A percentile compares a stretch with the other conserved stretches of the same genome.
Evolutionary conservation across 2,888 invertebrate species (phyloP).

Genomic region (Plagiodera versicolora): DNA sequence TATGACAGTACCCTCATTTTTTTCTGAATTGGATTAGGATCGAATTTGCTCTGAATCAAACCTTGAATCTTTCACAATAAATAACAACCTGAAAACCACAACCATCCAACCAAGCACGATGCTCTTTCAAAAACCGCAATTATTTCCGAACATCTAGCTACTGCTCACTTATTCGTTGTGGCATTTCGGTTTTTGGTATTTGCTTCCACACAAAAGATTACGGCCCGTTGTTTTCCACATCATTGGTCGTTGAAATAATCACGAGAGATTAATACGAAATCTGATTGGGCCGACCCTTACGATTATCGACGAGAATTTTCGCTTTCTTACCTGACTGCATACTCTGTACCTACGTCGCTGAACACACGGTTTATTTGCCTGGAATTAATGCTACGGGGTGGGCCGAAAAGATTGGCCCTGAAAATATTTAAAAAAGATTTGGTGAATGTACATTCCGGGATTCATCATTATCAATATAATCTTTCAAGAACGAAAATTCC

Average conservation of each 20-base stretch:
- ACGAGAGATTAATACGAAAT: conserved; percentile 22
- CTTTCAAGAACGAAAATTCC: too few relatives aligned
- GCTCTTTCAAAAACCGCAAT: background rate
- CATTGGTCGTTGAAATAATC: conserved; percentile 19
- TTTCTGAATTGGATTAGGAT: too few relatives aligned
- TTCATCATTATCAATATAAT: too few relatives aligned
- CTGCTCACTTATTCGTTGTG: conserved; percentile 17
- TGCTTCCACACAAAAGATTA: conserved; percentile 27
- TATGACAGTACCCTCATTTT: too few relatives aligned
- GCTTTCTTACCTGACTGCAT: background rate
- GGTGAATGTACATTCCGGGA: too few relatives aligned
- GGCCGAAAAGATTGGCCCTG: background rate
- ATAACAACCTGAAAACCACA: background rate
- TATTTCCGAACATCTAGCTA: background rate
- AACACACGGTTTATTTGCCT: background rate
- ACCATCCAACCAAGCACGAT: background rate
- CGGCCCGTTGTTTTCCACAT: conserved; percentile 21
- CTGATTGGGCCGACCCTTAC: conserved; percentile 19
- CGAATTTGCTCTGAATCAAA: too few relatives aligned
- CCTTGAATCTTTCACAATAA: too few relatives aligned
- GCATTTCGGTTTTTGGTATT: conserved; percentile 22
- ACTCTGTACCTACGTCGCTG: background rate
- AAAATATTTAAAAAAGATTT: too few relatives aligned
- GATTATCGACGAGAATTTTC: conserved; percentile 14
- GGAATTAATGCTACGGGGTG: background rate